phyloP scores from a whole-genome alignment of 2,797 vertebrate species.

The Eremophila alpestris region DNA sequence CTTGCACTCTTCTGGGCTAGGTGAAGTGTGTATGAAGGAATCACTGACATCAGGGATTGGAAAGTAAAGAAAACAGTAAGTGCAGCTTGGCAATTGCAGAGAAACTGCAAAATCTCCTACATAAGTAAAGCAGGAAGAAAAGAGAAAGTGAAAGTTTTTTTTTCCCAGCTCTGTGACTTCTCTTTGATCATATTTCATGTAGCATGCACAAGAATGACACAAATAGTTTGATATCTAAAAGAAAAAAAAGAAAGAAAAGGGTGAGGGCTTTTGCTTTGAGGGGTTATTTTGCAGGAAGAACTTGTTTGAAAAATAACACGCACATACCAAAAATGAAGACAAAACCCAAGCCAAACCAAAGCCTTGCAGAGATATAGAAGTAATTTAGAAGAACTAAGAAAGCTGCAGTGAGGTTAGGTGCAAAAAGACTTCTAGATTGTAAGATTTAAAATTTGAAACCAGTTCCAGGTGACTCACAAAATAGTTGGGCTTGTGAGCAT shows the following conservation, averaged over 20 bases:
- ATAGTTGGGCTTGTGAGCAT: not conserved
- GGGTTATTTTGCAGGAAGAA: not conserved
- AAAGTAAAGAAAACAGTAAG: slow-evolving; percentile 6
- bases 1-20: not conserved
- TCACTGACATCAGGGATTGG: not conserved
- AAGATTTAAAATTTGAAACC: not conserved
- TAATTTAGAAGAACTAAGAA: not conserved
- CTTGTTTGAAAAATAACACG: not conserved
- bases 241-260: not conserved
- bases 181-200: slow-evolving; percentile 8
- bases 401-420: not conserved
- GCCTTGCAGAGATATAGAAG: not conserved
- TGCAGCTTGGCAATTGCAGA: not conserved
- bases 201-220: not conserved
- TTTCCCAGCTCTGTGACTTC: not conserved
- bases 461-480: not conserved
- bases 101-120: slow-evolving; percentile 11
- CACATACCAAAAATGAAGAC: not conserved
- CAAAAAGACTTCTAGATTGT: not conserved
- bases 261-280: not conserved
- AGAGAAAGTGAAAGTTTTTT: not conserved
- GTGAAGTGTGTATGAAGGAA: not conserved
- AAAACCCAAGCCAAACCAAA: not conserved
- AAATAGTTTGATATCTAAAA: not conserved
- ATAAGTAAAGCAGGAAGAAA: not conserved